These are phyloP conservation scores for Salarias fasciatus DNA, from an alignment of 2,797 vertebrate genomes.

Conservation along the genomic window DNA sequence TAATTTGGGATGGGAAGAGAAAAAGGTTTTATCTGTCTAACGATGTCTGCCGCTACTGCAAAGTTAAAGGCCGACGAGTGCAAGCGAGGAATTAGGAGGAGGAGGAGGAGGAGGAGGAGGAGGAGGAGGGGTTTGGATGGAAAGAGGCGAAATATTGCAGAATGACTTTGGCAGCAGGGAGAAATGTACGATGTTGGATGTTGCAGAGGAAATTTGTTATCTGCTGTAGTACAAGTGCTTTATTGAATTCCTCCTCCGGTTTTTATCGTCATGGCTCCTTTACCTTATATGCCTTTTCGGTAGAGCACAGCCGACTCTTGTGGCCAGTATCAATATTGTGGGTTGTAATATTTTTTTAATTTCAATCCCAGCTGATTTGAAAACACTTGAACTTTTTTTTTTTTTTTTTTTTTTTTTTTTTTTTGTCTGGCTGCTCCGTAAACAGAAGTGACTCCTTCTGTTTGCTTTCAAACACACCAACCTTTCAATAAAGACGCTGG, in stretches of 20 bases:
- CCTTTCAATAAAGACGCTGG: not conserved
- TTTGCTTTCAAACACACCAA: slow-evolving; percentile 13
- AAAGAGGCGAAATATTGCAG: slow-evolving; percentile 13
- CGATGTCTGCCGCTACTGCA: slow-evolving; percentile 35
- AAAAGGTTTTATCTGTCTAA: slow-evolving; percentile 8
- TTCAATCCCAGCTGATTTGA: not conserved
- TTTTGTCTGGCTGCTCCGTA: too few species aligned
- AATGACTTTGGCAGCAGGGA: slow-evolving; percentile 29
- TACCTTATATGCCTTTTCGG: slow-evolving; percentile 31
- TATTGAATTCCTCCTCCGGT: slow-evolving; percentile 17
- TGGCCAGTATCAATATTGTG: not conserved
- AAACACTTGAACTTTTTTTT: too few species aligned
- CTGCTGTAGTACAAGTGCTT: slow-evolving; percentile 31
- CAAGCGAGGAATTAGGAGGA: slow-evolving; percentile 7
- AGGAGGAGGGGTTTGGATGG: slow-evolving; percentile 16
- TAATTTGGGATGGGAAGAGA: slow-evolving; percentile 16
- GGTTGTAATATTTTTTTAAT: not conserved
- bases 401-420: too few species aligned
- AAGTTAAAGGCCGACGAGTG: slow-evolving; percentile 15
- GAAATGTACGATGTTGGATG: slow-evolving; percentile 21
- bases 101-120: slow-evolving; percentile 1
- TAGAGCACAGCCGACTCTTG: slow-evolving; percentile 1
- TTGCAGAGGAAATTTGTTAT: slow-evolving; percentile 51
- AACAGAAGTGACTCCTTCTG: not conserved
- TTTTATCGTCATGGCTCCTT: slow-evolving; percentile 28